phyloP scores from a whole-genome alignment of 1,140 invertebrate species.

The Brachionus sp. region DNA sequence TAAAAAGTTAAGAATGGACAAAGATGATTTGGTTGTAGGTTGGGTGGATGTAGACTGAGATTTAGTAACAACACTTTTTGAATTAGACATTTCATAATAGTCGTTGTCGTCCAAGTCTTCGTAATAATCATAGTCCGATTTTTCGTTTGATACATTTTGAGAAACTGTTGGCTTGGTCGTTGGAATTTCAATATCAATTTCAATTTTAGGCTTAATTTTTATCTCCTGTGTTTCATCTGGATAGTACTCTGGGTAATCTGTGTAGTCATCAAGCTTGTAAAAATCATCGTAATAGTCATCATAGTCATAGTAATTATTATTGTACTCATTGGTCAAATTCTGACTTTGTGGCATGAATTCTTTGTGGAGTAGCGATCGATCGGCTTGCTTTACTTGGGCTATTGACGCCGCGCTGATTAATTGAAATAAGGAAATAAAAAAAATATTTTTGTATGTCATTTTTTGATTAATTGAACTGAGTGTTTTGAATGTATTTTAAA shows the following conservation, averaged over 20 bases:
- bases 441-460: background rate
- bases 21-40: background rate
- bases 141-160: background rate
- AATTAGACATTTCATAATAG: conserved; percentile 34
- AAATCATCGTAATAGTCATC: background rate
- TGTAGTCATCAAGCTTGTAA: background rate
- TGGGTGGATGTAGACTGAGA: background rate
- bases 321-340: background rate
- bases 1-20: background rate
- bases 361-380: background rate
- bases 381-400: background rate
- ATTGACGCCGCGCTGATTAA: background rate
- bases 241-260: background rate
- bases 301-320: background rate
- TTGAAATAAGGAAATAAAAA: background rate
- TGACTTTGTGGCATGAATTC: background rate
- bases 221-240: background rate
- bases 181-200: no score
- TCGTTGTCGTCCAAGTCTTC: conserved; percentile 20
- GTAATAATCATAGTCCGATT: background rate
- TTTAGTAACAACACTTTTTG: background rate
- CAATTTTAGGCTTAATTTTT: background rate
- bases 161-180: background rate
- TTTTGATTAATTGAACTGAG: background rate
- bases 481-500: background rate